Evolutionary conservation across 1,140 invertebrate species (phyloP).

Genomic region (Neelides sp.): DNA sequence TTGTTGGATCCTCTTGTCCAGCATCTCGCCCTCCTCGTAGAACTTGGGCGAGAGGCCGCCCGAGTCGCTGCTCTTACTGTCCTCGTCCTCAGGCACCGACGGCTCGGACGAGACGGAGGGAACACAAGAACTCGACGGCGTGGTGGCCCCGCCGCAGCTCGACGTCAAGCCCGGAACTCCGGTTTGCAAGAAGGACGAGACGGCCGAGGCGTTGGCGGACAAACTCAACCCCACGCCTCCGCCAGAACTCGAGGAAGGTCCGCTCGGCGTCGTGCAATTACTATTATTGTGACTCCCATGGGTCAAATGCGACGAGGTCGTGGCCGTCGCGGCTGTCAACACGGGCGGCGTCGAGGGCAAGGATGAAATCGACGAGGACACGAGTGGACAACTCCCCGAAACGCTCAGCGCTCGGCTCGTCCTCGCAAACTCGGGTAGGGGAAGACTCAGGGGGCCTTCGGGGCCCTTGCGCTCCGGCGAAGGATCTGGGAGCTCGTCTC

Average conservation of each 20-base stretch:
- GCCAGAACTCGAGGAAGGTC: neutral
- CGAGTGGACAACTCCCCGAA: no score
- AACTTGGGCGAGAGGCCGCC: slow-evolving; percentile 33
- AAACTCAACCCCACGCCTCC: neutral
- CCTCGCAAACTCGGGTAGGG: slow-evolving; percentile 71
- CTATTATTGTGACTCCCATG: slow-evolving; percentile 18
- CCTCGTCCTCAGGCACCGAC: no score
- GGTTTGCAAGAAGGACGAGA: slow-evolving; percentile 29
- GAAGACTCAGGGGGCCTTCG: slow-evolving; percentile 53
- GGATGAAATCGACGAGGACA: no score
- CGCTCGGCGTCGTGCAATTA: slow-evolving; percentile 4
- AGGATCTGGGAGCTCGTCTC: slow-evolving; percentile 20
- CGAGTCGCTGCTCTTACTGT: no score
- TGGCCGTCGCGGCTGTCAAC: no score
- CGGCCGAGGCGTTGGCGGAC: slow-evolving; percentile 25
- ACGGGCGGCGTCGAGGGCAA: no score
- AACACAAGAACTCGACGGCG: no score
- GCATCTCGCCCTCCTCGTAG: slow-evolving; percentile 36
- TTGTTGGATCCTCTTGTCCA: slow-evolving; percentile 75
- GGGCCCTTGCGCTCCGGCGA: slow-evolving; percentile 12
- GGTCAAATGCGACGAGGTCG: slow-evolving; percentile 16
- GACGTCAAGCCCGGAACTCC: no score
- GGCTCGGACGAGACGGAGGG: no score
- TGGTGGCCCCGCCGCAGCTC: no score
- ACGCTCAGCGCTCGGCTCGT: no score